phyloP scores from a whole-genome alignment of 2,797 vertebrate genomes.

The Ambastaia sidthimunki region DNA sequence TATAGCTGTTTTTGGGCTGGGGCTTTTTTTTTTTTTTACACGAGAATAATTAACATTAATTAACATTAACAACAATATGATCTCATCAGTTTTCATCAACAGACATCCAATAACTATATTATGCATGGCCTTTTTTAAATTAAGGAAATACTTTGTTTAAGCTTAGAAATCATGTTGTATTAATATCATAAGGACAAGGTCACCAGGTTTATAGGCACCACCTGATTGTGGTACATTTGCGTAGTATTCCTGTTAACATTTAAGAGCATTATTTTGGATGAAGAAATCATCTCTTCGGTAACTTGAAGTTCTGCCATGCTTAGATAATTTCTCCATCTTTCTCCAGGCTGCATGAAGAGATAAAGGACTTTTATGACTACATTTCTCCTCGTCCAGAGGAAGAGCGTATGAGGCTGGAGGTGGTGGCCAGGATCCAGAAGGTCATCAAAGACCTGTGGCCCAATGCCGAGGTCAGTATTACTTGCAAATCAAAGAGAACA shows the following conservation, averaged over 20 bases:
- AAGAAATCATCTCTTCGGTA: background rate
- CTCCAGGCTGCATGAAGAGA: constrained; percentile 93
- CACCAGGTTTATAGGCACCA: background rate
- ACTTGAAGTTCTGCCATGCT: background rate
- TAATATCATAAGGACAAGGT: background rate
- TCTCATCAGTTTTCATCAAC: too few relatives aligned
- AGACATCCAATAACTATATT: too few relatives aligned
- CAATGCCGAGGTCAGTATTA: constrained; percentile 86
- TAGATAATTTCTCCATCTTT: background rate
- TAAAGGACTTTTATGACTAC: constrained; percentile 94
- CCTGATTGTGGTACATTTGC: background rate
- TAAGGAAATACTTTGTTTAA: too few relatives aligned
- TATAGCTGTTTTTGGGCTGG: too few relatives aligned
- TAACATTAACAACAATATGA: too few relatives aligned
- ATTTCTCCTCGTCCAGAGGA: constrained; percentile 95
- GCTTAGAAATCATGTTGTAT: too few relatives aligned
- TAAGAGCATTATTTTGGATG: background rate
- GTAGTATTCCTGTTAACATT: background rate
- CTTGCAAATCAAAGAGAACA: too few relatives aligned
- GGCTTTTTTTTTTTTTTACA: too few relatives aligned
- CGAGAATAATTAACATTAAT: too few relatives aligned
- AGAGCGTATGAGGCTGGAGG: constrained; percentile 94
- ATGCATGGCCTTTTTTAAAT: too few relatives aligned
- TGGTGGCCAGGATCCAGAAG: constrained; percentile 92
- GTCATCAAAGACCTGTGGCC: constrained; percentile 97